These are phyloP conservation scores for Trachelus troglodyta DNA, from an alignment of 2,888 invertebrate genomes.

Conservation along the genomic window DNA sequence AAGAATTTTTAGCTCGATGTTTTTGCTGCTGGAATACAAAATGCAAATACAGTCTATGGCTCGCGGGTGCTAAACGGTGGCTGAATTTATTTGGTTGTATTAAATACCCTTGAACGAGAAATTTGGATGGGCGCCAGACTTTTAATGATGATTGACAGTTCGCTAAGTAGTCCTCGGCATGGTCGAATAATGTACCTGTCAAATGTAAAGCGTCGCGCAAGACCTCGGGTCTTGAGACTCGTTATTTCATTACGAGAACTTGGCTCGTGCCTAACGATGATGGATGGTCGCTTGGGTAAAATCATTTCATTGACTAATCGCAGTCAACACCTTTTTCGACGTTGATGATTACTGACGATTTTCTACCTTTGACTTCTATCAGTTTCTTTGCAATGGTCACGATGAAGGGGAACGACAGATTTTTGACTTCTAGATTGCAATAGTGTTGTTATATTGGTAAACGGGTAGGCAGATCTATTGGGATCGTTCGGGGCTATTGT, in stretches of 20 bases:
- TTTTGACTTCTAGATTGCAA: background rate
- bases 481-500: too few species aligned
- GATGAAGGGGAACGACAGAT: background rate
- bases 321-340: background rate
- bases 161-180: slow-evolving; percentile 27
- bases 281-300: background rate
- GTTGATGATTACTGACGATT: background rate
- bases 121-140: slow-evolving; percentile 45
- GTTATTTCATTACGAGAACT: background rate
- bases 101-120: slow-evolving; percentile 31
- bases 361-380: background rate
- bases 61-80: background rate
- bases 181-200: slow-evolving; percentile 28
- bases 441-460: too few species aligned
- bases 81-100: slow-evolving; percentile 12
- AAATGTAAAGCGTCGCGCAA: background rate
- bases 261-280: background rate
- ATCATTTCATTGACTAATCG: background rate
- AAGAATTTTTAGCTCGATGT: background rate
- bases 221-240: background rate
- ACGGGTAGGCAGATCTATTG: too few species aligned
- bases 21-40: background rate
- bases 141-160: slow-evolving; percentile 47
- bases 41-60: background rate
- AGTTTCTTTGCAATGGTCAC: background rate